A percentile compares a stretch with the other conserved stretches of the same genome.
Evolutionary conservation across 2,888 invertebrate species (phyloP).

Genomic region (Drosophila quinaria): DNA sequence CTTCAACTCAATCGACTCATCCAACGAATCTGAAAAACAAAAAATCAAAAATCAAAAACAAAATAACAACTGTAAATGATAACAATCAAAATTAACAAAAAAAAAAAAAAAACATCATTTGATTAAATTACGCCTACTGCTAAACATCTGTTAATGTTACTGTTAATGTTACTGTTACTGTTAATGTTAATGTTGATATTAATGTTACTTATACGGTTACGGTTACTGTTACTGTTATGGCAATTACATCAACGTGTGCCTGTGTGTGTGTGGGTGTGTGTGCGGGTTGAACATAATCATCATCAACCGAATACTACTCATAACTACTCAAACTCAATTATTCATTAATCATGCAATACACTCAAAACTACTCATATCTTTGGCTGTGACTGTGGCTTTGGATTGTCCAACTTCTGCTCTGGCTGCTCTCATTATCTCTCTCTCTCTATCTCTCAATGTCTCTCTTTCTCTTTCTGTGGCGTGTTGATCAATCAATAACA

Average conservation of each 20-base stretch:
- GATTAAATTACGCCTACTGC: conserved; percentile 62
- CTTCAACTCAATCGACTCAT: conserved; percentile 62
- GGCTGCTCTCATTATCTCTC: conserved; percentile 33
- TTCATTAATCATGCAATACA: conserved; percentile 2
- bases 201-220: conserved; percentile 41
- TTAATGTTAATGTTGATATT: conserved; percentile 60
- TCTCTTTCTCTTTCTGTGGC: conserved; percentile 40
- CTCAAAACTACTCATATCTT: conserved; percentile 34
- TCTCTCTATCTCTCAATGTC: background rate
- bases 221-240: conserved; percentile 22
- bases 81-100: conserved; percentile 61
- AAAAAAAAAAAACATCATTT: conserved; percentile 53
- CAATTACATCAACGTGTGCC: conserved; percentile 35
- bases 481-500: conserved; percentile 48
- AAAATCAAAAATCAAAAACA: conserved; percentile 36
- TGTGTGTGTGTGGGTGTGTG: conserved; percentile 33
- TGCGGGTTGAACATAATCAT: conserved; percentile 34
- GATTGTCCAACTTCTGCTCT: conserved; percentile 71
- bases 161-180: conserved; percentile 56
- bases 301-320: conserved; percentile 19
- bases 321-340: conserved; percentile 12
- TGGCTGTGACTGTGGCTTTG: conserved; percentile 58
- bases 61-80: conserved; percentile 58
- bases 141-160: conserved; percentile 60
- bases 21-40: conserved; percentile 65